Conservation (phyloP, 2,888 invertebrate species). For the Agrypnus murinus region DNA sequence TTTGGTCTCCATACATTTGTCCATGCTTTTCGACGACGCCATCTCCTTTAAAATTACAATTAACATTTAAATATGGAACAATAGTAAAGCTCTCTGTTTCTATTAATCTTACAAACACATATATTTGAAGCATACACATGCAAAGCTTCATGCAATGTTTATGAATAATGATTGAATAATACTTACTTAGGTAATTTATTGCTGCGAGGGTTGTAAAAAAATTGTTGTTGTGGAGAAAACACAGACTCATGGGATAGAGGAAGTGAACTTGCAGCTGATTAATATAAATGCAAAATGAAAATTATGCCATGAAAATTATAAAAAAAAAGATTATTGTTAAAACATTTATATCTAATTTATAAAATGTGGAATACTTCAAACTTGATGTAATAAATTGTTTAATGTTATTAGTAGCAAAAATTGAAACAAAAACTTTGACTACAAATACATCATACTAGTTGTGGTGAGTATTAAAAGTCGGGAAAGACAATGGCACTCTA, state of each 20-base stretch:
- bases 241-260: constrained; percentile 59
- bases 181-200: constrained; percentile 72
- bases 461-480: no score
- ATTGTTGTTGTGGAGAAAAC: constrained; percentile 58
- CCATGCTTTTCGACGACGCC: constrained; percentile 67
- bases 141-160: constrained; percentile 24
- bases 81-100: no score
- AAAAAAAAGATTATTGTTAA: not conserved
- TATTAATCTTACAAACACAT: not conserved
- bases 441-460: no score
- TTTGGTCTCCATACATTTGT: constrained; percentile 60
- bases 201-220: constrained; percentile 58
- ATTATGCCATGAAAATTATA: constrained; percentile 19
- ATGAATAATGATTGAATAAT: constrained; percentile 25
- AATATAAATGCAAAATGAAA: constrained; percentile 42
- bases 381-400: no score
- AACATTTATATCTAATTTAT: no score
- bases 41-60: constrained; percentile 60
- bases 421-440: no score
- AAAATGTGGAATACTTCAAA: no score
- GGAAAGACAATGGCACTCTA: no score
- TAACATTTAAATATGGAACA: constrained; percentile 23
- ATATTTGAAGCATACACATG: not conserved
- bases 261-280: constrained; percentile 61
- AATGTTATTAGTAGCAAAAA: no score